Percentiles rank a stretch among this genome's conserved stretches.
Evolutionary conservation across 2,797 vertebrate genomes (phyloP).

Genomic region (Crocidura indochinensis): DNA sequence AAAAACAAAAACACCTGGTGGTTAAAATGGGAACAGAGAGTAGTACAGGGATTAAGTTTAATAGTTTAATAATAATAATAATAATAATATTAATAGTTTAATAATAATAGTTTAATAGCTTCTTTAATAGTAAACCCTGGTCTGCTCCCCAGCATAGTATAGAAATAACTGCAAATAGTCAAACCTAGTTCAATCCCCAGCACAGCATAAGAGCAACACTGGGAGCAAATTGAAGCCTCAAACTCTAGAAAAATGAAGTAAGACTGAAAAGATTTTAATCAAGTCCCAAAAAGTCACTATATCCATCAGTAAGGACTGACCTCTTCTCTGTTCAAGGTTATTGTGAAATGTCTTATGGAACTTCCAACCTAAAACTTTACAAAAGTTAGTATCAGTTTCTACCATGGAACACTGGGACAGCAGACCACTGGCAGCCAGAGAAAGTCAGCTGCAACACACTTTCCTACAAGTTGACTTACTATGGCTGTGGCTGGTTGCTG

Average conservation of each 20-base stretch:
- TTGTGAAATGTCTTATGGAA: constrained; percentile 20
- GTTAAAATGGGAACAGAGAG: constrained; percentile 39
- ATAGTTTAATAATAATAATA: no score
- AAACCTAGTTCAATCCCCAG: neutral
- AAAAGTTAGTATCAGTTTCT: neutral
- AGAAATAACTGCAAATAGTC: no score
- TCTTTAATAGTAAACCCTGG: no score
- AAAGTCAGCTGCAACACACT: neutral
- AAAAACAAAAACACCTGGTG: neutral
- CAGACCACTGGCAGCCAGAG: constrained; percentile 14
- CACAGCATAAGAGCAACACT: no score
- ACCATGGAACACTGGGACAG: neutral
- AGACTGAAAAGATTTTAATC: constrained; percentile 17
- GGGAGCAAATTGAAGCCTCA: constrained; percentile 22
- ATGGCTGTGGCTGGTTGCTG: neutral
- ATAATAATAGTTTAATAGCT: no score
- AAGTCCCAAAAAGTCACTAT: neutral
- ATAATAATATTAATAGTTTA: no score
- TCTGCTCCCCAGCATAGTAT: no score
- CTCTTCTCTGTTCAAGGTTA: constrained; percentile 40
- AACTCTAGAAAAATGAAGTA: constrained; percentile 61
- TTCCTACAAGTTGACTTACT: neutral
- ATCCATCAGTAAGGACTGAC: neutral
- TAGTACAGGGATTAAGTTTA: no score
- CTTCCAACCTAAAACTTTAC: neutral